Evolutionary conservation across 2,888 invertebrate species (phyloP), one percentile per base, ranked within the genome.

Genomic region (Macrophya annulata): DNA sequence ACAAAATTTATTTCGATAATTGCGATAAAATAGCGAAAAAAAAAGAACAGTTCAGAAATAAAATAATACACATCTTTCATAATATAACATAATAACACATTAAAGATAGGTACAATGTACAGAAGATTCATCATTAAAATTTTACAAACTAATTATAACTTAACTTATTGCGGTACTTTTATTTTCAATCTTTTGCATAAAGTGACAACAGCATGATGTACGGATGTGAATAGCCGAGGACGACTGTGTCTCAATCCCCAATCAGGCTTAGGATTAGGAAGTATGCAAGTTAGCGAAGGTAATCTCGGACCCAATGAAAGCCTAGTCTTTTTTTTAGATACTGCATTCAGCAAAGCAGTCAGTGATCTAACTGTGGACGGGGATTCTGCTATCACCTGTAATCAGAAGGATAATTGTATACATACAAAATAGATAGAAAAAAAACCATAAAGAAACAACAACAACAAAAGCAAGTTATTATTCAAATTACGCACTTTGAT

Each of bases 1-100:
- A 91, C 89, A 92, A 92, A 91, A 91, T 92, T 89, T 91, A 92
- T 92, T 72, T 21, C n/a, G 37, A 3, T 51, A 31, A 55, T 12
- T 79, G 9, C 10, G 31, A 84, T 76, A 40, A n/a, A 84, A 48
- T 25, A 74, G 25, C 12, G 77, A 51, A 51, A 51, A 17, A 9
- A 71, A 21, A 25, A 25, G 25, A 62, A 62, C 25, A 62, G 10
- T 12, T 62, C 25, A 25, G 12, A 92, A 92, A 92, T 92, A 92
- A 91, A 91, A 91, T 91, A 91, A 90, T 68, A 74, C n/a, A 40
- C 59, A 21, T 31, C 40, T 55, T 72, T 40, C 21, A 90, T 90
- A 90, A 10, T 40, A 74, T 15, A 74, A 91, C 90, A 90, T 89
- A 87, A 90, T 74, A 25, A 21, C 4, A 48, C 48, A 31, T 48